Evolutionary conservation across 2,113 vertebrate genomes (phyloP).

Genomic region (Potamarius usumacintae): DNA sequence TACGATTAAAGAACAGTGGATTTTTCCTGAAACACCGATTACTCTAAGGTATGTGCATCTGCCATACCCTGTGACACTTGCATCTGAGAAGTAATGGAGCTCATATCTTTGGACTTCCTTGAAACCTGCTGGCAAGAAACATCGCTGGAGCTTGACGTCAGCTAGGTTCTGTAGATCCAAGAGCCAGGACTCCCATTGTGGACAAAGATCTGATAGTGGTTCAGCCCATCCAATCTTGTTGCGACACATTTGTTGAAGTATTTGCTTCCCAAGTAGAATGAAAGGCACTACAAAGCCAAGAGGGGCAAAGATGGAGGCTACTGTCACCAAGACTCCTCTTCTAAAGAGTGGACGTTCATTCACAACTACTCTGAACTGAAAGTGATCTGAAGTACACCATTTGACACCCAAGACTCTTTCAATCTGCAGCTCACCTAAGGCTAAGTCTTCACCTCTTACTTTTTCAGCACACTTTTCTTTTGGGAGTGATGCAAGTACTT

Average conservation of each 20-base stretch:
- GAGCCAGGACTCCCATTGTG: constrained; percentile 34
- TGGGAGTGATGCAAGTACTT: not conserved
- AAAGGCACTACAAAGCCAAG: constrained; percentile 34
- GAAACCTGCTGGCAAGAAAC: not conserved
- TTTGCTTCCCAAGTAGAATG: constrained; percentile 27
- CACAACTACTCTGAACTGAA: constrained; percentile 30
- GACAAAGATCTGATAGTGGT: not conserved
- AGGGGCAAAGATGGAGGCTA: constrained; percentile 27
- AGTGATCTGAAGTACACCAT: constrained; percentile 17
- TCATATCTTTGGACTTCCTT: not conserved
- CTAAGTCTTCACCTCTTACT: not conserved
- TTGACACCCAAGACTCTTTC: not conserved
- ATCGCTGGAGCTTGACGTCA: constrained; percentile 2
- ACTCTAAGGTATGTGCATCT: not conserved
- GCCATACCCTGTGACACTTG: constrained; percentile 18
- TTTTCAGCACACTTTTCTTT: not conserved
- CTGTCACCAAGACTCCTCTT: constrained; percentile 22
- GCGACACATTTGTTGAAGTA: constrained; percentile 25
- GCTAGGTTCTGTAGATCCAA: constrained; percentile 13
- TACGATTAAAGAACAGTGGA: not conserved
- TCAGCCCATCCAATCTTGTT: constrained; percentile 39
- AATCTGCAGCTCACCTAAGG: not conserved
- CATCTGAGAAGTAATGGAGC: constrained; percentile 33
- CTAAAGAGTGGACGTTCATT: constrained; percentile 3
- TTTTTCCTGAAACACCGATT: not conserved